Percentiles rank a stretch among this genome's conserved stretches.
Evolutionary conservation across 2,113 vertebrate species (phyloP).

Genomic region (Serilophus lunatus): DNA sequence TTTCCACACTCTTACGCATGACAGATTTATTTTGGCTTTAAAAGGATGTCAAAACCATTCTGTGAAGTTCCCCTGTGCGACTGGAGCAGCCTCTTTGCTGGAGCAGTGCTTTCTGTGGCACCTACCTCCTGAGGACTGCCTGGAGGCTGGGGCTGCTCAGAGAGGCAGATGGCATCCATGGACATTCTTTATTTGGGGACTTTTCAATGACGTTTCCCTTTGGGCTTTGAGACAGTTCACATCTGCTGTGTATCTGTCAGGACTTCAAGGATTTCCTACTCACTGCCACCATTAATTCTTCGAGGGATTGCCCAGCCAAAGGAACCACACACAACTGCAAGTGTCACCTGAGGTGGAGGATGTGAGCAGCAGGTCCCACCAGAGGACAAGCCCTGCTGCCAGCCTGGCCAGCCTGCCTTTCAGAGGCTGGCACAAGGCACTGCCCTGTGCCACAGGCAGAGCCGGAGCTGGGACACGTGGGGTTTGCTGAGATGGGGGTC

Average conservation of each 20-base stretch:
- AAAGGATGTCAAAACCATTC: not conserved
- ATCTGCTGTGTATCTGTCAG: not conserved
- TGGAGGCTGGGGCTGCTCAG: not conserved
- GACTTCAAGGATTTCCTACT: not conserved
- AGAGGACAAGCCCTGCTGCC: not conserved
- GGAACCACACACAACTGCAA: too few relatives aligned
- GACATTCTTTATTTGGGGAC: not conserved
- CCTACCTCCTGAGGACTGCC: not conserved
- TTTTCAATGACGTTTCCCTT: not conserved
- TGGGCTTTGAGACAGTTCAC: not conserved
- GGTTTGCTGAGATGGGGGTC: accelerated
- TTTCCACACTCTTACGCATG: not conserved
- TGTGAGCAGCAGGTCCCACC: not conserved
- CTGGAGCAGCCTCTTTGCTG: not conserved
- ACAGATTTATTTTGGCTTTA: not conserved
- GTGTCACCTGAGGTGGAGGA: not conserved
- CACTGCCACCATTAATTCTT: not conserved
- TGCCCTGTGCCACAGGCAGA: not conserved
- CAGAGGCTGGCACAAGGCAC: not conserved
- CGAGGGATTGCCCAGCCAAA: not conserved
- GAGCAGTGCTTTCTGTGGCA: not conserved
- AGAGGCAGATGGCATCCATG: not conserved
- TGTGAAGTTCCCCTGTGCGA: not conserved
- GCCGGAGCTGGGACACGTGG: too few relatives aligned
- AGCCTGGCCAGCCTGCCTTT: not conserved